A percentile compares a stretch with the other conserved stretches of the same genome.
Conservation (phyloP, 2,888 invertebrate genomes). For the Geophilus truncorum region DNA sequence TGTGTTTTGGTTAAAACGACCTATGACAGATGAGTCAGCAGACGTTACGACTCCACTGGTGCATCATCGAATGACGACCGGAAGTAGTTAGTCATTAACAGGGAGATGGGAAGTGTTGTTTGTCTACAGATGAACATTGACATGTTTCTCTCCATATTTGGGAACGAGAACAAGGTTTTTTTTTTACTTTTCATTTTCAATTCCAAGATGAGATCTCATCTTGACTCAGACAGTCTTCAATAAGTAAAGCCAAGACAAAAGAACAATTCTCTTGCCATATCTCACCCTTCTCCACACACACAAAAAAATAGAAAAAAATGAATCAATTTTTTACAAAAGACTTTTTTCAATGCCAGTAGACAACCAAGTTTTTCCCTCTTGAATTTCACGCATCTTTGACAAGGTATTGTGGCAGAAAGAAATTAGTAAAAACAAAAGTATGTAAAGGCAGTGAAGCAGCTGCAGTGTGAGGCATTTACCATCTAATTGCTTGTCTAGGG, state of each 20-base stretch:
- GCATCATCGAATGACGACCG: not conserved
- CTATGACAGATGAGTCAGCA: not conserved
- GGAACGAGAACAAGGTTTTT: not conserved
- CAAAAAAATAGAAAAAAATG: no score
- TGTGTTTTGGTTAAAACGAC: not conserved
- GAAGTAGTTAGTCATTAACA: not conserved
- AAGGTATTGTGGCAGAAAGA: not conserved
- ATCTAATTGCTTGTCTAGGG: not conserved
- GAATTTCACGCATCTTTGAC: not conserved
- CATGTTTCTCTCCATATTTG: not conserved
- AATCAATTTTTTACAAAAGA: no score
- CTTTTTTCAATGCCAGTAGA: no score
- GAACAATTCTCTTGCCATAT: no score
- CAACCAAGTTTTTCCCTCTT: not conserved
- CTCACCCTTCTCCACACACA: no score
- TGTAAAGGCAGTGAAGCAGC: not conserved
- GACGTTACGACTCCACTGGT: not conserved
- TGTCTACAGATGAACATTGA: constrained; percentile 10
- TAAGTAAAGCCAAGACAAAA: not conserved
- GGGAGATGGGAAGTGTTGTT: not conserved
- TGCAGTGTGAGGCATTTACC: not conserved
- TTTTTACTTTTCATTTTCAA: not conserved
- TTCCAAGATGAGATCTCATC: not conserved
- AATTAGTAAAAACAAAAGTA: not conserved
- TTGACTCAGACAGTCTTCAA: not conserved